Evolutionary conservation across 1,140 invertebrate species (phyloP).

Genomic region (Helicorthomorpha holstii): DNA sequence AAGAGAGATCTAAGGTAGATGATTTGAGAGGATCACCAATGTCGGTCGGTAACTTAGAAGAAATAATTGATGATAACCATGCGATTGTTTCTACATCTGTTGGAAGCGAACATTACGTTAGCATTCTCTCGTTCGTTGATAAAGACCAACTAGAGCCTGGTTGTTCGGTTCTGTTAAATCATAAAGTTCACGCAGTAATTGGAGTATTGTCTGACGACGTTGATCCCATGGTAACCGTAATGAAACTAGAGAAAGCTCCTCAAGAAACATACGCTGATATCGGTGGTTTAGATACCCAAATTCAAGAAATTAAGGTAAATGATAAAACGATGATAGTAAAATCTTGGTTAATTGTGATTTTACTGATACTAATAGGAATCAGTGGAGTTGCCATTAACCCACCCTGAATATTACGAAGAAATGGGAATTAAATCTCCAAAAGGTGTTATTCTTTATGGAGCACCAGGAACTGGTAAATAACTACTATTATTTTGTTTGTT

Average conservation of each 20-base stretch:
- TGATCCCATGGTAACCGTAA: conserved; percentile 99
- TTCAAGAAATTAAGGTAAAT: conserved; percentile 85
- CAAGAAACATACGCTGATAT: conserved; percentile 99
- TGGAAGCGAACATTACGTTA: conserved; percentile 98
- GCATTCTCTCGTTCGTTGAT: conserved; percentile 97
- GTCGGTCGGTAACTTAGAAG: conserved; percentile 98
- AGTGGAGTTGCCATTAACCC: conserved; percentile 93
- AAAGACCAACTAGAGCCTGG: conserved; percentile 99
- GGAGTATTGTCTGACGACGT: conserved; percentile 97
- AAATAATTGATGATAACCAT: conserved; percentile 99
- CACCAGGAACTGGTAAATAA: conserved; percentile 68
- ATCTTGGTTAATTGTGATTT: conserved; percentile 7
- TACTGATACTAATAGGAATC: conserved; percentile 48
- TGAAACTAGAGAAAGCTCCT: conserved; percentile 99
- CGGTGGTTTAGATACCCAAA: conserved; percentile 97
- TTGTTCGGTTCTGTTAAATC: conserved; percentile 95
- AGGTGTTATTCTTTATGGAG: conserved; percentile 96
- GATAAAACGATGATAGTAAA: not conserved
- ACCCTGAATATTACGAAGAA: conserved; percentile 99
- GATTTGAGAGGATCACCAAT: conserved; percentile 96
- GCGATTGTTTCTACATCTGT: conserved; percentile 99
- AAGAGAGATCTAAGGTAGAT: conserved; percentile 87
- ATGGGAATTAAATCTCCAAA: conserved; percentile 99
- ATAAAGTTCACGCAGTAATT: conserved; percentile 97
- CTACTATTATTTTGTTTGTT: not conserved